A percentile compares a stretch with the other conserved stretches of the same genome.
phyloP scores from a whole-genome alignment of 2,888 invertebrate genomes.

The Tinea pellionella region DNA sequence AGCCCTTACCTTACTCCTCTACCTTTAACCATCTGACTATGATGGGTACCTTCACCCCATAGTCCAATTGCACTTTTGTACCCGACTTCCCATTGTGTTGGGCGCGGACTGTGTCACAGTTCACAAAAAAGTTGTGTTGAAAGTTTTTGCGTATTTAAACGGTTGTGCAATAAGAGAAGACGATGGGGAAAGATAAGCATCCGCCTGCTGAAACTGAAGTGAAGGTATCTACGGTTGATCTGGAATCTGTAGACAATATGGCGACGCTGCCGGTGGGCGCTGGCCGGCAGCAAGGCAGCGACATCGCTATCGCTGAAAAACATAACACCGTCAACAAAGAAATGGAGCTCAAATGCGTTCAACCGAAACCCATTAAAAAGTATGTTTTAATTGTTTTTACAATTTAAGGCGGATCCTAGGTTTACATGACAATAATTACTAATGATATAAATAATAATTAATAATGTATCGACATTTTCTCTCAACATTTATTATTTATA shows the following conservation, averaged over 20 bases:
- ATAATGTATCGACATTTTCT: background rate
- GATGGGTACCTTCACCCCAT: constrained; percentile 1
- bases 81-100: background rate
- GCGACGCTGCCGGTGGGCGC: constrained; percentile 88
- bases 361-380: constrained; percentile 88
- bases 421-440: too few relatives aligned
- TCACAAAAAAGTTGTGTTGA: background rate
- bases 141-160: constrained; percentile 3
- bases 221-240: constrained; percentile 90
- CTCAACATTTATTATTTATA: background rate
- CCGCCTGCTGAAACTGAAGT: constrained; percentile 76
- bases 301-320: constrained; percentile 81
- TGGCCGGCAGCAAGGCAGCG: constrained; percentile 75
- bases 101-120: background rate
- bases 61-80: background rate
- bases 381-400: constrained; percentile 43
- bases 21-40: constrained; percentile 22
- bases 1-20: constrained; percentile 36
- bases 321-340: constrained; percentile 87
- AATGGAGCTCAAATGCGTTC: constrained; percentile 87
- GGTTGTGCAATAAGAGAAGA: constrained; percentile 25
- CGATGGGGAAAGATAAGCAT: constrained; percentile 64
- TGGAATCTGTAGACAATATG: constrained; percentile 89
- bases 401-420: constrained; percentile 1
- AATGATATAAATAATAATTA: too few relatives aligned